Evolutionary conservation across 37 sponge, comb jelly and placozoan species (phyloP), one percentile per base, ranked within the genome.

Genomic region (Petrosia ficiformis): DNA sequence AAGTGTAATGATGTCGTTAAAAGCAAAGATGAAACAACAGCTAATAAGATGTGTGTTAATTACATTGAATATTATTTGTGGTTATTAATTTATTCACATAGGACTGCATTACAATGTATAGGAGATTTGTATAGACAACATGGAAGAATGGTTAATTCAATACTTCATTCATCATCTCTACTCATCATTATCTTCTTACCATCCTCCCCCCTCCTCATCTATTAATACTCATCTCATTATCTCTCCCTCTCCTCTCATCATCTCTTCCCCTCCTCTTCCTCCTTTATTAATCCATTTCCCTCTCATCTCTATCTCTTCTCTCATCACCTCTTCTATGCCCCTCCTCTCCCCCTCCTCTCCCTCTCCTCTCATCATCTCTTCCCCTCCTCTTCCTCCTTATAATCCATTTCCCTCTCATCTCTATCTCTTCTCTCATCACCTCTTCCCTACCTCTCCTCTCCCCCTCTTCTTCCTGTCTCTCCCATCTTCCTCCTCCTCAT

Each of bases 1-100:
- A 83, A 81, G 39, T 91, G 92, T 70, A 86, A 82, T n/a, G 96
- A 95, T 57, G 71, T 84, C 35, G 75, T 72, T 34, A 59, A 65
- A 63, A 67, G 32, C 28, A 72, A 30, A 42, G 91, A 85, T 26
- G 71, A 40, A 6, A 41, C 58, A 52, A 42, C 65, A 58, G 21
- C 74, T 68, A 89, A 79, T 42, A 79, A 79, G 22, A 73, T 70
- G 84, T 79, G 36, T 59, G 77, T 63, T 28, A 2, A 10, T 33
- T 28, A 58, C 44, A 8, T 19, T 48, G 14, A 19, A 8, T 1
- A 28, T 11, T 43, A 3, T 44, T 41, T 2, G 3, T 2, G 6
- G 71, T 66, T 1, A 4, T 35, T 67, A 43, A 4, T 24, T 42
- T 26, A 10, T 3, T 48, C 63, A 4, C 81, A 34, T 70, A 94